These are phyloP conservation scores for Pseudochromis fuscus DNA, from an alignment of 2,797 vertebrate species.

Conservation along the genomic window DNA sequence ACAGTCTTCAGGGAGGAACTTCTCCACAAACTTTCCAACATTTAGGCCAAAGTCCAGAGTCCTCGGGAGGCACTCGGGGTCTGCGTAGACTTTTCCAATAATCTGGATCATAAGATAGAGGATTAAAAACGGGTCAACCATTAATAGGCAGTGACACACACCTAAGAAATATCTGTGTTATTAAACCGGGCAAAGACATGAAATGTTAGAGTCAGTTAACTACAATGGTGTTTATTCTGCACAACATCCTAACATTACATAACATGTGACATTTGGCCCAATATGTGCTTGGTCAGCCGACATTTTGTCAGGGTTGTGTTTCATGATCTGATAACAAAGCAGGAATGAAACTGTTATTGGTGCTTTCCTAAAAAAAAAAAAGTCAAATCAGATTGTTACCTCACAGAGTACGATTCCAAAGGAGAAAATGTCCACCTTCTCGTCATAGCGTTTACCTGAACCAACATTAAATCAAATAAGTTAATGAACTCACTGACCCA, in stretches of 20 bases:
- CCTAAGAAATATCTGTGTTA: neutral
- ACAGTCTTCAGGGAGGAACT: conserved; percentile 95
- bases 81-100: conserved; percentile 96
- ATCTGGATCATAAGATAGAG: conserved; percentile 83
- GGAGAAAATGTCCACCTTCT: conserved; percentile 96
- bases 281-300: neutral
- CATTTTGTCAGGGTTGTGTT: neutral
- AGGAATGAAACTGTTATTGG: neutral
- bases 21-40: conserved; percentile 94
- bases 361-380: neutral
- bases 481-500: neutral
- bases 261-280: neutral
- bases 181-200: neutral
- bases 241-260: neutral
- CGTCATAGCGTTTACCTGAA: conserved; percentile 94
- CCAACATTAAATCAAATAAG: conserved; percentile 18
- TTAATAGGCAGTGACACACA: neutral
- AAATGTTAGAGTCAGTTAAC: neutral
- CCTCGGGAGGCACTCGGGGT: conserved; percentile 96
- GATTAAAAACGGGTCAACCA: neutral
- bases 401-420: conserved; percentile 96
- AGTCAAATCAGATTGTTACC: conserved; percentile 80
- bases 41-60: conserved; percentile 96
- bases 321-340: neutral
- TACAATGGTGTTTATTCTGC: neutral